A percentile compares a stretch with the other conserved stretches of the same genome.
phyloP scores from a whole-genome alignment of 2,888 invertebrate species.

The Xylophagus ater region DNA sequence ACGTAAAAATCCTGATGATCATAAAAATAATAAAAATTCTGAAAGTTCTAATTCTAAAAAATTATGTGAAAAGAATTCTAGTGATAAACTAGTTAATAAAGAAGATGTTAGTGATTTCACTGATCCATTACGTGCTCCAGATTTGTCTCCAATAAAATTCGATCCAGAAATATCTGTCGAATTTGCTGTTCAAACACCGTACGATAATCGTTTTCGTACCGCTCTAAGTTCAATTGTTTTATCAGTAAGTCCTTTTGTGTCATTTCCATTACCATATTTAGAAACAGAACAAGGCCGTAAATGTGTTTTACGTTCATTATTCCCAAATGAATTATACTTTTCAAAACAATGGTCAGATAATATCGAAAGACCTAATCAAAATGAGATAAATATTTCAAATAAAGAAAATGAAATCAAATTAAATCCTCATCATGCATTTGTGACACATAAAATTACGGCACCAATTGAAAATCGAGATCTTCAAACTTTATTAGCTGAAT shows the following conservation, averaged over 20 bases:
- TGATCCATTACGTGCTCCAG: slow-evolving; percentile 62
- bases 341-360: slow-evolving; percentile 48
- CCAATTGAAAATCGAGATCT: slow-evolving; percentile 53
- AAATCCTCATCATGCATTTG: slow-evolving; percentile 61
- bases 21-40: slow-evolving; percentile 27
- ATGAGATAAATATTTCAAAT: slow-evolving; percentile 19
- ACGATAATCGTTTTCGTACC: slow-evolving; percentile 59
- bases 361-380: slow-evolving; percentile 24
- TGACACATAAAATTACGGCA: slow-evolving; percentile 55
- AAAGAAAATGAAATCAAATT: slow-evolving; percentile 22
- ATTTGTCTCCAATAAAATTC: slow-evolving; percentile 34
- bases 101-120: slow-evolving; percentile 55
- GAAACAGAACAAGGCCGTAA: slow-evolving; percentile 74
- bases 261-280: slow-evolving; percentile 74
- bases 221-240: slow-evolving; percentile 61
- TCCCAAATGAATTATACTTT: slow-evolving; percentile 61
- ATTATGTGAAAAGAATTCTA: slow-evolving; percentile 29
- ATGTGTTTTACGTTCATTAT: slow-evolving; percentile 60
- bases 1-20: neutral
- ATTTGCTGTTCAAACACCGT: slow-evolving; percentile 44
- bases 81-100: slow-evolving; percentile 45
- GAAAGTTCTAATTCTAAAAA: slow-evolving; percentile 13
- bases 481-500: slow-evolving; percentile 68
- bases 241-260: slow-evolving; percentile 78
- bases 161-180: slow-evolving; percentile 29